Percentiles rank a stretch among this genome's conserved stretches.
Conservation (phyloP, 2,888 invertebrate genomes). For the Cancer borealis region DNA sequence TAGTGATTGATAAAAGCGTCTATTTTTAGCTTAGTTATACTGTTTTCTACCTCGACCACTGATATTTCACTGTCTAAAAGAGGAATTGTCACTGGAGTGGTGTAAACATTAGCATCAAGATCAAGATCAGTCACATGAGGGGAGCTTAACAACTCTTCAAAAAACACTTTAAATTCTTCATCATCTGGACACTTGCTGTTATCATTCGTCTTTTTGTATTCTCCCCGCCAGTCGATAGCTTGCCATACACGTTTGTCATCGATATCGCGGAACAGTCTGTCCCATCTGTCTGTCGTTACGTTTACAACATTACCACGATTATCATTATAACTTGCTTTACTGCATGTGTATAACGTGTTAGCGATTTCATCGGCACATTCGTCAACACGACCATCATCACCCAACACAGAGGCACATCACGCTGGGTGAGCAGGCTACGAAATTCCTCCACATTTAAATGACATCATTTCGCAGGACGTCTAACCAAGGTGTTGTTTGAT, state of each 20-base stretch:
- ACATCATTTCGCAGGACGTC: not conserved
- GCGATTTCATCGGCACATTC: not conserved
- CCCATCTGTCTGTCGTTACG: not conserved
- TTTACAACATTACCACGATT: not conserved
- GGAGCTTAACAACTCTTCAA: too few relatives aligned
- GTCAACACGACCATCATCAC: not conserved
- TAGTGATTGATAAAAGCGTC: not conserved
- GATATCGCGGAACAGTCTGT: not conserved
- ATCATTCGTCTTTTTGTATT: not conserved
- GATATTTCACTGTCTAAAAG: too few relatives aligned
- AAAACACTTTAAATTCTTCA: not conserved
- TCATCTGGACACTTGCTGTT: not conserved
- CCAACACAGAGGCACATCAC: not conserved
- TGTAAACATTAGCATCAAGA: too few relatives aligned
- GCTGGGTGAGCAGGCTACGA: constrained; percentile 23
- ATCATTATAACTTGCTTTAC: not conserved
- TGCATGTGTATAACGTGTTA: not conserved
- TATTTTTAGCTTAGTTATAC: too few relatives aligned
- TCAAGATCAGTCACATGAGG: too few relatives aligned
- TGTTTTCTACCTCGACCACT: too few relatives aligned
- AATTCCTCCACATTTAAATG: not conserved
- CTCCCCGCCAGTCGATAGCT: not conserved
- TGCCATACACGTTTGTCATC: not conserved
- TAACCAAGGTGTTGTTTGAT: not conserved
- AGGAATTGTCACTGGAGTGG: not conserved